phyloP scores from a whole-genome alignment of 2,888 invertebrate species.

The Scaptomyza caliginosa region DNA sequence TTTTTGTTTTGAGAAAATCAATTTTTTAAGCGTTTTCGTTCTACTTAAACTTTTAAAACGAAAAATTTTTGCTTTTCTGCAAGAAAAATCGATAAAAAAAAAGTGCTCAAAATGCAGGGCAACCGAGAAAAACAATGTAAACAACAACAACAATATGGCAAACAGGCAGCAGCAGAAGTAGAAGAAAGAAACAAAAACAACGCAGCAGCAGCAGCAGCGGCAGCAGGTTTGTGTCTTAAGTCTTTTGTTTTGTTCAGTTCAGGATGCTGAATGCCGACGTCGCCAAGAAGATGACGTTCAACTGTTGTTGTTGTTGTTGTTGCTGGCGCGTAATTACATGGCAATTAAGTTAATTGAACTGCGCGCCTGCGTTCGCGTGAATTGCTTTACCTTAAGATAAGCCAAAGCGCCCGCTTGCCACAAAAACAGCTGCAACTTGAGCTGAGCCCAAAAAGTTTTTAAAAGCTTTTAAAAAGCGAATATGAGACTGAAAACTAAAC shows the following conservation, averaged over 20 bases:
- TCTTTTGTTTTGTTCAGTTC: slow-evolving; percentile 74
- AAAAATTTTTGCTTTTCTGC: too few species aligned
- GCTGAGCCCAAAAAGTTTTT: slow-evolving; percentile 40
- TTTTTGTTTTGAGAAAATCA: too few species aligned
- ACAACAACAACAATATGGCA: slow-evolving; percentile 8
- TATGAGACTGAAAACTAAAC: neutral
- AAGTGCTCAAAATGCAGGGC: too few species aligned
- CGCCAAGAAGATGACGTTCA: slow-evolving; percentile 47
- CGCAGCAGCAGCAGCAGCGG: slow-evolving; percentile 16
- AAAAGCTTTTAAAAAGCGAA: too few species aligned
- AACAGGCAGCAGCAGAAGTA: slow-evolving; percentile 1
- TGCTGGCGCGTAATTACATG: slow-evolving; percentile 80
- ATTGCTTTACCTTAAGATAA: slow-evolving; percentile 54
- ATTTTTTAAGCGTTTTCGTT: too few species aligned
- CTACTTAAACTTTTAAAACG: too few species aligned
- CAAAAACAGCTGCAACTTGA: slow-evolving; percentile 39
- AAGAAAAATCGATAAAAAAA: too few species aligned
- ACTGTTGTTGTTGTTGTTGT: slow-evolving; percentile 18
- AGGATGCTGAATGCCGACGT: slow-evolving; percentile 61
- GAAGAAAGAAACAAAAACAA: slow-evolving; percentile 2
- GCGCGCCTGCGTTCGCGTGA: slow-evolving; percentile 74
- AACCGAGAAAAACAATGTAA: slow-evolving; percentile 27
- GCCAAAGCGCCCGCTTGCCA: slow-evolving; percentile 12
- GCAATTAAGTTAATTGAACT: slow-evolving; percentile 84
- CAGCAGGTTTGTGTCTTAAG: slow-evolving; percentile 77